These are phyloP conservation scores for Clusia tigrina DNA, from an alignment of 2,888 invertebrate genomes.

Conservation along the genomic window DNA sequence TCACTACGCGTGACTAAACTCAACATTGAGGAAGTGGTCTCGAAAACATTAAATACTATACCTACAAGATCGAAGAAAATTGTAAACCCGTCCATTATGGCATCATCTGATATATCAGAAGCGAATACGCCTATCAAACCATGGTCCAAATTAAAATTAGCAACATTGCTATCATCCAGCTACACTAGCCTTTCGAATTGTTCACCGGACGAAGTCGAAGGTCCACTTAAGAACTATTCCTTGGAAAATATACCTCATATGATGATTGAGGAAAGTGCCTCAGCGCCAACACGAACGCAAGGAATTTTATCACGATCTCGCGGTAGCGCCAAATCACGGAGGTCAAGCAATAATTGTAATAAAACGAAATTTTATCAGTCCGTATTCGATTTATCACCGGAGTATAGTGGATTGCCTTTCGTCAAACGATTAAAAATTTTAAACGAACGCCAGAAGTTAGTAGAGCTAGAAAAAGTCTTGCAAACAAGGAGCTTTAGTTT, in stretches of 20 bases:
- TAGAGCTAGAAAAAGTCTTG: slow-evolving; percentile 80
- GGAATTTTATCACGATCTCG: not conserved
- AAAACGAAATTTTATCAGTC: slow-evolving; percentile 77
- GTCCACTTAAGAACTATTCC: slow-evolving; percentile 53
- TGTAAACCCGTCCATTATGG: slow-evolving; percentile 46
- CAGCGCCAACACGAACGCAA: slow-evolving; percentile 3
- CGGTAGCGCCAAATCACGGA: not conserved
- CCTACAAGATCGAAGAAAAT: slow-evolving; percentile 52
- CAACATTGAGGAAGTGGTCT: slow-evolving; percentile 41
- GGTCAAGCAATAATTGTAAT: slow-evolving; percentile 8
- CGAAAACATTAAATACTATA: slow-evolving; percentile 52
- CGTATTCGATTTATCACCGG: slow-evolving; percentile 87
- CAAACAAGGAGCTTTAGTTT: slow-evolving; percentile 82
- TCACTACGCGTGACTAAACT: slow-evolving; percentile 43
- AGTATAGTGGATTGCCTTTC: slow-evolving; percentile 85
- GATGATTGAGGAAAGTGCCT: slow-evolving; percentile 23
- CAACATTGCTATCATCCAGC: slow-evolving; percentile 65
- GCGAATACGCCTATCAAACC: slow-evolving; percentile 67
- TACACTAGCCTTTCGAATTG: slow-evolving; percentile 60
- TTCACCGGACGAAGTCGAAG: slow-evolving; percentile 48
- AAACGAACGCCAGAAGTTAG: slow-evolving; percentile 86
- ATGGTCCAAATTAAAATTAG: slow-evolving; percentile 82
- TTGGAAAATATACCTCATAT: slow-evolving; percentile 52
- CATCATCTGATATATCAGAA: slow-evolving; percentile 43
- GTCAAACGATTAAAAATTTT: slow-evolving; percentile 88